Base-by-base conservation (phyloP, 2,113 vertebrate genomes). In the Odontophorus gujanensis region DNA sequence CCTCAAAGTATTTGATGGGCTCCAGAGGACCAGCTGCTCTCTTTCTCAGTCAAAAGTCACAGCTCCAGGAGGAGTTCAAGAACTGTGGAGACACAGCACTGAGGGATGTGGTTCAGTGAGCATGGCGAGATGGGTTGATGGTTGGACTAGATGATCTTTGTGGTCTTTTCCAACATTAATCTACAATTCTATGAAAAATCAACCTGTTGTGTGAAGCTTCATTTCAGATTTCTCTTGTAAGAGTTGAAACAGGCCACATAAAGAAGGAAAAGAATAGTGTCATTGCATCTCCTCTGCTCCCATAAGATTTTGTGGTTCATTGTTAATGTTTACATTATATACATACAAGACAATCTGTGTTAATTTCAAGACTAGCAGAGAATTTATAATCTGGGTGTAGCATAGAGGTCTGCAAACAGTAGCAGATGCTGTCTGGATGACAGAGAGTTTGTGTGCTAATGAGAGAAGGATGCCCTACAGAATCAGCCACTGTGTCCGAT, bases 211-310 rank as follows among this genome's bases (percentile, higher is more conserved):
- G 17, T 15, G 20, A 10, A 17, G 48, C 21, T 67, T 45, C 4
- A 2, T 71, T 61, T 36, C 15, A 62, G 43, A 45, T 67, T n/a
- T 71, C 22, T 53, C 30, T 24, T 45, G 4, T 34, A 57, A 81
- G 34, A 26, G 7, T 22, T 50, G 50, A 48, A 77, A 28, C 2
- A 30, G 8, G 30, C 48, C 2, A 1, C 13, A 48, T 10, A 0
- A 0, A 81, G 51, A 77, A 72, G 75, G 28, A 67, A 87, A 58
- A 69, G 5, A 8, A 34, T 69, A 69, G 7, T 76, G 26, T 9
- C 6, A 11, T 4, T 18, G 21, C 5, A 21, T 81, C 26, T 43
- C 61, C 16, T 32, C 17, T 38, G 20, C 24, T 16, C 18, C n/a
- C 10, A 38, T 2, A 18, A 45, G 3, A 22, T 34, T 82, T 67